A percentile compares a stretch with the other conserved stretches of the same genome.
phyloP scores from a whole-genome alignment of 2,888 invertebrate species.

The Herminia tarsipennalis region DNA sequence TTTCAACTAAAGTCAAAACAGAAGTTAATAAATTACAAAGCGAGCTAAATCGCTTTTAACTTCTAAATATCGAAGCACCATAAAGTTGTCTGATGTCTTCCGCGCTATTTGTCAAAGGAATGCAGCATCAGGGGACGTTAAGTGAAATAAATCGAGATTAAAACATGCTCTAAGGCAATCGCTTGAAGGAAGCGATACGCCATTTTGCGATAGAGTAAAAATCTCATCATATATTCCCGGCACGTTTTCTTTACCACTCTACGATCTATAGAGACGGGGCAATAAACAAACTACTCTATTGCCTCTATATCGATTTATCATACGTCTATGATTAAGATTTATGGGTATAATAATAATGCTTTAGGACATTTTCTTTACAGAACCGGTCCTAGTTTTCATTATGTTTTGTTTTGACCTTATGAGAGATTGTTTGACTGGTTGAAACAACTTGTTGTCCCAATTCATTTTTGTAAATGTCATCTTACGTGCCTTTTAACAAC shows the following conservation, averaged over 20 bases:
- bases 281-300: conserved; percentile 47
- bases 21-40: too few relatives aligned
- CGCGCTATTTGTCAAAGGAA: conserved; percentile 36
- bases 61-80: not conserved
- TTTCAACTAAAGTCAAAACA: too few relatives aligned
- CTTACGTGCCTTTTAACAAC: too few relatives aligned
- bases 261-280: conserved; percentile 34
- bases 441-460: too few relatives aligned
- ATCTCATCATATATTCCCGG: conserved; percentile 41
- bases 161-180: conserved; percentile 29
- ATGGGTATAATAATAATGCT: conserved; percentile 41
- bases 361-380: conserved; percentile 30
- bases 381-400: too few relatives aligned
- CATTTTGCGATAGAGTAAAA: conserved; percentile 36
- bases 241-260: conserved; percentile 34
- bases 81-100: conserved; percentile 23
- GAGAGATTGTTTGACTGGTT: too few relatives aligned
- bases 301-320: conserved; percentile 48
- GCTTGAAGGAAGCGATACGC: conserved; percentile 19
- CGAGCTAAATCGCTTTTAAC: not conserved
- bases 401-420: too few relatives aligned
- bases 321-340: conserved; percentile 47
- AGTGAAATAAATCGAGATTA: conserved; percentile 43
- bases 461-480: too few relatives aligned
- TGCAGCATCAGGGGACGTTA: conserved; percentile 24